Evolutionary conservation across 2,113 vertebrate species (phyloP), one percentile per base, ranked within the genome.

Genomic region (Ctenodactylus gundi): DNA sequence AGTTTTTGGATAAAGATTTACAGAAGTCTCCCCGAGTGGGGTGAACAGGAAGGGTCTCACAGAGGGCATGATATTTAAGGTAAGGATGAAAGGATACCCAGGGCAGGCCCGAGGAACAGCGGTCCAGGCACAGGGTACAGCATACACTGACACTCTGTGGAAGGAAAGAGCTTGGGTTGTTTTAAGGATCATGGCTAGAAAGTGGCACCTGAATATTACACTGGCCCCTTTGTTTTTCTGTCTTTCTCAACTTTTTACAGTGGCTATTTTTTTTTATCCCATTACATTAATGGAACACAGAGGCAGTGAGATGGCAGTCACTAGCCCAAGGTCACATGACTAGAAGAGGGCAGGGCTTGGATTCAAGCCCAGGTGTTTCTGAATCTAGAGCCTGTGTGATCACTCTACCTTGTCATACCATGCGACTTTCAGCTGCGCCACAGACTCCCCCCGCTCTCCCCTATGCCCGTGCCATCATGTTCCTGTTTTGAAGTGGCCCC

Each of bases 381-480:
- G 41, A 62, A 34, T 67, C 34, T 60, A 10, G 73, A 89, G 15
- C 20, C 14, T 29, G 9, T 21, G 4, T 49, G 13, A 46, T 29
- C 3, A 4, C 41, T 60, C 41, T 5, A 1, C 18, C 20, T 90
- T 1, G 34, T 46, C 29, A 31, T 3, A 34, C 18, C 21, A 9
- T 8, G 1, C 15, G 60, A 21, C 49, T 34, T 34, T 31, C 44
- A 46, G 0, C 31, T 44, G 49, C 11, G 77, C 65, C 3, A 46
- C 27, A 34, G 80, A 31, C 25, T 7, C 8, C 15, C 18, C 25
- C 21, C 23, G 3, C 12, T 14, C n/a, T 11, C 55, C 82, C 15
- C 17, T 3, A 20, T 55, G 1, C 2, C 12, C 62, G 0, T 1
- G 7, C 27, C 53, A 29, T 49, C 27, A 10, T 0, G 27, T 13